Base-by-base conservation (phyloP, 2,113 vertebrate genomes). In the Epinephelus moara region DNA sequence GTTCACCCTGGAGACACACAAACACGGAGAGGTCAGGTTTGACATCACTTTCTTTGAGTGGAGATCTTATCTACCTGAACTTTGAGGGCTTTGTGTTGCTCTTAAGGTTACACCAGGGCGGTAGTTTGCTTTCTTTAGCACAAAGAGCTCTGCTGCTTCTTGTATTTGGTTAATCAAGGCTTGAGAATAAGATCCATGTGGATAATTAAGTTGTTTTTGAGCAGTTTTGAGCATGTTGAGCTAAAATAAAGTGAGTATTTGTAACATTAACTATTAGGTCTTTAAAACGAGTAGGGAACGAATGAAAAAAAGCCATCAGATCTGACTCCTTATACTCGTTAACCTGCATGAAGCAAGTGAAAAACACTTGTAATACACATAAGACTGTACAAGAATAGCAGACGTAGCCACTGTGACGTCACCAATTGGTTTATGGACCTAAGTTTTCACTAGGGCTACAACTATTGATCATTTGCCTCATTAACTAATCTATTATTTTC, bases 1-100 rank as follows among this genome's bases (percentile, higher is more conserved):
- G 88, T 96, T 96, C 64, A 96, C 95, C 95, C 95, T 96, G 85
- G 11, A 96, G 57, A 75, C 2, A 64, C 6, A 73, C 42, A 81
- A n/a, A 85, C 49, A 76, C 21, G 63, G 4, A 53, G 63, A 82
- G 1, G 67, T 62, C 78, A 80, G 17, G 17, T 23, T 1, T 64
- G 37, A 62, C 67, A n/a, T 78, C 47, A 52, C 8, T 21, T 69
- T 33, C 14, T 68, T 1, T 0, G 9, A 21, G 6, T 1, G 37
- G 12, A 60, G 68, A 30, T 19, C 59, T 60, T 76, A 79, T 63
- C 70, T 37, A 17, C n/a, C 0, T 60, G 37, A 57, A 42, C 49
- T 78, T 62, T 18, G 59, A 42, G 53, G 1, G 78, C 40, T 61
- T 30, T 40, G 37, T 49, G 53, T 6, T 11, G 11, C 6, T 57